These are phyloP conservation scores for Atta colombica DNA, from an alignment of 1,140 invertebrate species.

Conservation along the genomic window DNA sequence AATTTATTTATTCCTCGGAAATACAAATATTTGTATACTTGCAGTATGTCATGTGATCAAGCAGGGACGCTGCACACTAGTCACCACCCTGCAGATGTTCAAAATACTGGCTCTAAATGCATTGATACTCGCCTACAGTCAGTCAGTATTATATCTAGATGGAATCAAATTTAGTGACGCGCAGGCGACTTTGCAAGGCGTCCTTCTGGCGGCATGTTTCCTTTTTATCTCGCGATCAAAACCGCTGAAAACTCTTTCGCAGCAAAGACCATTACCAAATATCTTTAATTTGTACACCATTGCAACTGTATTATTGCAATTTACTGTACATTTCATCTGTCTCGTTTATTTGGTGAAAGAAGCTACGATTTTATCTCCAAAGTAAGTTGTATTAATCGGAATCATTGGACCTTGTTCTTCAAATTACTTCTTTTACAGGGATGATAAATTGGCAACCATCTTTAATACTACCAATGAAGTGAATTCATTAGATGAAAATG, in stretches of 20 bases:
- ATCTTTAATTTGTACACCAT: slow-evolving; percentile 99
- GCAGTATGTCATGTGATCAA: slow-evolving; percentile 99
- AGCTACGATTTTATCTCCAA: slow-evolving; percentile 90
- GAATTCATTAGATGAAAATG: slow-evolving; percentile 42
- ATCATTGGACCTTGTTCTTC: background rate
- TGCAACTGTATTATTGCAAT: slow-evolving; percentile 97
- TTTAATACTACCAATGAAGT: slow-evolving; percentile 54
- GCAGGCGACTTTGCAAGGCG: slow-evolving; percentile 98
- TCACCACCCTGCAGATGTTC: slow-evolving; percentile 99
- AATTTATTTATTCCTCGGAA: slow-evolving; percentile 13
- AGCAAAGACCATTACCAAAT: slow-evolving; percentile 98
- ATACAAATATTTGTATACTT: slow-evolving; percentile 73
- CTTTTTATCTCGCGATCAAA: slow-evolving; percentile 99
- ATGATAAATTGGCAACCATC: slow-evolving; percentile 86
- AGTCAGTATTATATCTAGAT: slow-evolving; percentile 99
- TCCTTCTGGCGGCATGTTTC: slow-evolving; percentile 98
- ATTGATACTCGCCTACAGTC: slow-evolving; percentile 98
- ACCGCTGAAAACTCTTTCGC: slow-evolving; percentile 97
- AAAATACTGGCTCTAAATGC: slow-evolving; percentile 99
- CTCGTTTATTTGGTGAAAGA: slow-evolving; percentile 96
- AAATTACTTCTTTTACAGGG: slow-evolving; percentile 78
- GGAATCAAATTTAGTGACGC: slow-evolving; percentile 99
- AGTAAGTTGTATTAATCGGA: slow-evolving; percentile 86
- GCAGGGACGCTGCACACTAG: slow-evolving; percentile 99
- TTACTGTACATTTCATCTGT: slow-evolving; percentile 97